Percentiles rank a stretch among this genome's conserved stretches.
phyloP scores from a whole-genome alignment of 2,888 invertebrate genomes.

The Cabera pusaria region DNA sequence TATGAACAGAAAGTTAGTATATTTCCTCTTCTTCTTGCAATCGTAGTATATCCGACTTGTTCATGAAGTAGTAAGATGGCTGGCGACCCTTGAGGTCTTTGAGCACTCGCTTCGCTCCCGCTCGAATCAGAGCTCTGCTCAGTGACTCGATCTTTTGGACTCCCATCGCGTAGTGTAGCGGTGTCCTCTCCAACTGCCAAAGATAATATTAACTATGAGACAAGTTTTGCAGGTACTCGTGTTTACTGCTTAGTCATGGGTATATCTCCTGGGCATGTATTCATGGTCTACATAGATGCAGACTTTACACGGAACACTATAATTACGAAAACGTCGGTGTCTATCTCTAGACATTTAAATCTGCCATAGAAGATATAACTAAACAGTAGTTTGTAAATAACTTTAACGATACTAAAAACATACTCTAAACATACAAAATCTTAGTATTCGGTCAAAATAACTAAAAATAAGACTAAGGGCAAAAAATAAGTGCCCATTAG shows the following conservation, averaged over 20 bases:
- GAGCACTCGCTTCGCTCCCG: constrained; percentile 91
- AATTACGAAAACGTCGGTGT: too few relatives aligned
- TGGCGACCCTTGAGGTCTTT: constrained; percentile 95
- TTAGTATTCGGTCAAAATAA: too few relatives aligned
- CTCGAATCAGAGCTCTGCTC: constrained; percentile 90
- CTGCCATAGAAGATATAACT: too few relatives aligned
- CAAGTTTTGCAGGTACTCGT: too few relatives aligned
- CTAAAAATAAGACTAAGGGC: neutral
- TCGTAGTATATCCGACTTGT: constrained; percentile 93
- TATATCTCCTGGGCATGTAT: too few relatives aligned
- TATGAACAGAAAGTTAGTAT: constrained; percentile 52
- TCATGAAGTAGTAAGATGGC: constrained; percentile 96
- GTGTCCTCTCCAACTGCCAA: constrained; percentile 91
- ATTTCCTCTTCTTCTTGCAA: constrained; percentile 93
- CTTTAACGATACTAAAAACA: too few relatives aligned
- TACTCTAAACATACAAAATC: too few relatives aligned
- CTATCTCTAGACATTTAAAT: too few relatives aligned
- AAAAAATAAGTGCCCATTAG: neutral
- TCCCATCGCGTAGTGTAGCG: constrained; percentile 96
- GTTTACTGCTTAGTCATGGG: too few relatives aligned
- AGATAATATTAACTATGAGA: constrained; percentile 33
- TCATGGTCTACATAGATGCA: too few relatives aligned
- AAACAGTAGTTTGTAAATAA: too few relatives aligned
- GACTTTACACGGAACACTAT: too few relatives aligned
- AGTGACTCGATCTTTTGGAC: constrained; percentile 92